Conservation (phyloP, 2,797 vertebrate species). For the Pangasius krempfi region DNA sequence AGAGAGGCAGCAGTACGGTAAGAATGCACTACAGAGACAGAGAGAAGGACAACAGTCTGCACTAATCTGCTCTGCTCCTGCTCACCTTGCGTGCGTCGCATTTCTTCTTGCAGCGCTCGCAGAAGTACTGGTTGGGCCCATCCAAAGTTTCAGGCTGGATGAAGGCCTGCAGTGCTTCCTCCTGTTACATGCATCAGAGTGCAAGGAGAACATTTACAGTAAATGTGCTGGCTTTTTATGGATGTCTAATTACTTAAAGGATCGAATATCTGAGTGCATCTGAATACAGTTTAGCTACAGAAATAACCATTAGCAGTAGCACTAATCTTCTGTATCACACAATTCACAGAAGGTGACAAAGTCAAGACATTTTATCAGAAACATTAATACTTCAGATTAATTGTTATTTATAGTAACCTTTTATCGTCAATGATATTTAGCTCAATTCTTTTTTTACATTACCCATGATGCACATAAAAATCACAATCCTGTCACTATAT, state of each 20-base stretch:
- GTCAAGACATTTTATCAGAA: neutral
- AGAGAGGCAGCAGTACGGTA: conserved; percentile 25
- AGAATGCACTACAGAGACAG: neutral
- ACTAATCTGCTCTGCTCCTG: neutral
- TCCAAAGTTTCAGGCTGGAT: conserved; percentile 97
- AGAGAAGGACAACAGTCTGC: neutral
- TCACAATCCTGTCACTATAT: neutral
- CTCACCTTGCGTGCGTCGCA: conserved; percentile 97
- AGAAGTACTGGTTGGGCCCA: conserved; percentile 98
- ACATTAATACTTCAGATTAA: neutral
- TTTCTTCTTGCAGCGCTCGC: conserved; percentile 98
- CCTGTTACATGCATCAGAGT: conserved; percentile 72
- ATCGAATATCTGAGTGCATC: neutral
- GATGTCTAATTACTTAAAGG: neutral
- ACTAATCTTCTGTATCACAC: neutral
- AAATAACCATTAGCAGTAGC: neutral
- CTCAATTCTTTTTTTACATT: neutral
- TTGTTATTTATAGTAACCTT: neutral
- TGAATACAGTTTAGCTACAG: neutral
- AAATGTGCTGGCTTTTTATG: neutral
- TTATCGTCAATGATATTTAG: neutral
- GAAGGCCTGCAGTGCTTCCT: conserved; percentile 97
- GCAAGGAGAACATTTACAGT: neutral
- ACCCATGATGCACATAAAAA: neutral
- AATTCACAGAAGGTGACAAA: neutral